Base-by-base conservation (phyloP, 2,888 invertebrate genomes). In the Plutella xylostella region DNA sequence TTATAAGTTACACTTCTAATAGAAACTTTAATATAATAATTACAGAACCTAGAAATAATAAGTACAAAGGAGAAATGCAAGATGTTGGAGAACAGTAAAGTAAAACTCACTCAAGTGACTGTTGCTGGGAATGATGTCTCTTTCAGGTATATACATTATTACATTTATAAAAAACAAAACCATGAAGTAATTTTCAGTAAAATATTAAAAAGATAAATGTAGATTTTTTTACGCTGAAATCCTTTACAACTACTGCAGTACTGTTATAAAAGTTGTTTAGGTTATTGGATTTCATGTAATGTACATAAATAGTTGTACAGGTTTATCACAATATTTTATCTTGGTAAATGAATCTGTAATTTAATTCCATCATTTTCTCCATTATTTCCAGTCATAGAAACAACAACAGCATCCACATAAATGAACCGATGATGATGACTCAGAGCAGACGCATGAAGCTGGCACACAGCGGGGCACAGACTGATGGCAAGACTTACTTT, bases 31-130 rank as follows among this genome's bases (percentile, higher is more conserved):
- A 28, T 28, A 3, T 28, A 12, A 22, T 34, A 15, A 4, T 75
- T 85, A 46, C 68, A 87, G 86, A 85, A 85, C 63, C 60, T 88
- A 25, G 87, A 87, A 72, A 83, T 87, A 57, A 78, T 82, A 43
- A 87, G 85, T 54, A 61, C 85, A 37, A 87, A 86, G 55, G 86
- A 86, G 53, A 85, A 82, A 58, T 82, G 78, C 49, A 75, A 72
- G 51, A 70, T 75, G 56, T 55, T 84, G 43, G 82, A 84, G 51
- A 78, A 78, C 7, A 63, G 62, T 11, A 84, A 79, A 63, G 61
- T 83, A 3, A 83, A 65, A 53, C 49, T 83, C 43, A 78, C 75
- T 12, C 80, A 80, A 59, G 65, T 78, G 5, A 72, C 65, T 19
- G 55, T 78, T 3, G 55, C 64, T 11, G 63, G 57, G 34, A 69